phyloP scores from a whole-genome alignment of 2,888 invertebrate genomes.

The Gandaritis pyraliata region DNA sequence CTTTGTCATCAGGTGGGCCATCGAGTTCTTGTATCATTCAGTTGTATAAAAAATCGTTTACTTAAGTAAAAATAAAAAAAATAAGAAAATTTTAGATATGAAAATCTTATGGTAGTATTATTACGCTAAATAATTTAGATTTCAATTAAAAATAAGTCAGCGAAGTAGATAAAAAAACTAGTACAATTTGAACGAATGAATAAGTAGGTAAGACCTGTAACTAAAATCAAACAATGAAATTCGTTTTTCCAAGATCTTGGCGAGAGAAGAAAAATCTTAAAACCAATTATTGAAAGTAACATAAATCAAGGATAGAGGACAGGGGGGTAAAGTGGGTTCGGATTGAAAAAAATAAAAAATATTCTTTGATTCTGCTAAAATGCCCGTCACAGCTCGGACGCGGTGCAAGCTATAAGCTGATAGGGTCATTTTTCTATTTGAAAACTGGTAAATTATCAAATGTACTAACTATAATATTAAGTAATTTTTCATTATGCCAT shows the following conservation, averaged over 20 bases:
- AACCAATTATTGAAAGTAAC: conserved; percentile 36
- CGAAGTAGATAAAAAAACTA: no score
- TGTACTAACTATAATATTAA: no score
- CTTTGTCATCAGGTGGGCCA: no score
- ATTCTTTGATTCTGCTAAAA: conserved; percentile 37
- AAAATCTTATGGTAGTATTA: no score
- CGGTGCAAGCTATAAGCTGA: conserved; percentile 18
- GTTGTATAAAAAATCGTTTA: no score
- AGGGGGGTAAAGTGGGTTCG: conserved; percentile 25
- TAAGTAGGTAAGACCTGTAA: background rate
- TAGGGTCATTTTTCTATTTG: background rate
- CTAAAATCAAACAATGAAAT: conserved; percentile 8
- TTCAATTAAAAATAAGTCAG: no score
- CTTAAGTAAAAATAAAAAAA: no score
- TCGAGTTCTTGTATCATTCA: no score
- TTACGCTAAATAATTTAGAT: no score
- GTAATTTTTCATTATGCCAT: no score
- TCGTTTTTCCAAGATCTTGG: conserved; percentile 19
- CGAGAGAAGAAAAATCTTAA: conserved; percentile 26
- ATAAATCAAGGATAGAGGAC: conserved; percentile 33
- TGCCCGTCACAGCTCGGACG: conserved; percentile 23
- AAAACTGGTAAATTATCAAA: no score
- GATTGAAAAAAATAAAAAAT: conserved; percentile 32
- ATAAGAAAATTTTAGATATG: no score
- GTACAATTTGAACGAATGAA: background rate